Evolutionary conservation across 2,888 invertebrate species (phyloP), one percentile per base, ranked within the genome.

Genomic region (Acleris cristana): DNA sequence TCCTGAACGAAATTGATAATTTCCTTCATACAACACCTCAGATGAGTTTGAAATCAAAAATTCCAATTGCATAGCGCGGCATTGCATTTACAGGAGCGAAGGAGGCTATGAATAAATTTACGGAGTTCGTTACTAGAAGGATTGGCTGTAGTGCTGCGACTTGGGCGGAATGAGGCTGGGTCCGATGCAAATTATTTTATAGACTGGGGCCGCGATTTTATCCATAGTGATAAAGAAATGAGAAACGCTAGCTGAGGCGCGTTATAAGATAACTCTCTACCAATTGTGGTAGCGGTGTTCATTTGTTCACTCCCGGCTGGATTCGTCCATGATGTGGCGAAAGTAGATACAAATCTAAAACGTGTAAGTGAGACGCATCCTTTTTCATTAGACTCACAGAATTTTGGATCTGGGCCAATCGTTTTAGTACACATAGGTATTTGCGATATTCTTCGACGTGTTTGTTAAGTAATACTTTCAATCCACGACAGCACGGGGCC

Each of bases 41-140:
- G 72, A 72, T 79, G 78, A 83, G 81, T 82, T 81, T 80, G 79
- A 83, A 85, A 84, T 82, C 82, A 83, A 82, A 86, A 85, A 84
- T 84, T 79, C 79, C 83, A 82, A 86, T 86, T 87, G 83, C 84
- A 80, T 78, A 75, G 78, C 76, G 44, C 74, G 69, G 74, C 80
- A 73, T 82, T 82, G 84, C 85, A 84, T 85, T 87, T 87, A 85
- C 86, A 85, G 79, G 80, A 77, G 76, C 76, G 80, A 77, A 80
- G 81, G 79, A 86, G 79, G 84, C 89, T 88, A 89, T 89, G 89
- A 89, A 89, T 89, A 89, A 88, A 89, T 89, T 89, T 87, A 75
- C 79, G 70, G 70, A 75, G 79, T 87, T 87, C 85, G 87, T 89
- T 88, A 88, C 86, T 77, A 82, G 72, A 74, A 76, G 81, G 82